phyloP scores from a whole-genome alignment of 1,140 invertebrate species.

The Nephila pilipes region DNA sequence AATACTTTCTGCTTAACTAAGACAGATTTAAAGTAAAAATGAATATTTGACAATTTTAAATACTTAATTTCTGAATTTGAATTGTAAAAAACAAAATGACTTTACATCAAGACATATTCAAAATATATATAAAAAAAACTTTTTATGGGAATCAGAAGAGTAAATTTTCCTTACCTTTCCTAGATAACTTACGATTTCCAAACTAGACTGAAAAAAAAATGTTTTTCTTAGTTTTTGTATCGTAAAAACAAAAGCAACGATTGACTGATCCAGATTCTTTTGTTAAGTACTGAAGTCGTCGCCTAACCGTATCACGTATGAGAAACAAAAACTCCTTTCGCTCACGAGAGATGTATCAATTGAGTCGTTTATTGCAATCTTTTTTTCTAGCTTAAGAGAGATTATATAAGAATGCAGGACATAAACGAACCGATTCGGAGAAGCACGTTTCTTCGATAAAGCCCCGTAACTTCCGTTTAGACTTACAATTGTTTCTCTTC shows the following conservation, averaged over 20 bases:
- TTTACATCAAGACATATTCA: too few species aligned
- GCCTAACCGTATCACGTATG: constrained; percentile 58
- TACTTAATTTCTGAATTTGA: too few species aligned
- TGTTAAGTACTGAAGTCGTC: constrained; percentile 61
- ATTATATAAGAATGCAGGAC: constrained; percentile 64
- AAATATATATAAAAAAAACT: too few species aligned
- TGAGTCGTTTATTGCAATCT: constrained; percentile 53
- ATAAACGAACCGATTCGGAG: constrained; percentile 29
- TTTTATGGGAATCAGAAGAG: background rate
- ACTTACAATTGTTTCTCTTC: constrained; percentile 54
- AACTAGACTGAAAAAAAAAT: background rate
- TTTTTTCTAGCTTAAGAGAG: constrained; percentile 36
- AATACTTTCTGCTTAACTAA: too few species aligned
- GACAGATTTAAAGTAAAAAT: too few species aligned
- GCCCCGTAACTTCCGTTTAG: constrained; percentile 18
- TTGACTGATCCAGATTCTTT: constrained; percentile 17
- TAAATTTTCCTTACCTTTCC: background rate
- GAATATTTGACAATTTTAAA: too few species aligned
- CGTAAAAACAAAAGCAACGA: constrained; percentile 4
- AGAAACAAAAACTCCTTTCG: constrained; percentile 21
- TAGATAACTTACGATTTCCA: background rate
- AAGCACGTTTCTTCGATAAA: constrained; percentile 70
- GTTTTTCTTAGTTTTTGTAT: background rate
- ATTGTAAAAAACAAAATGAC: too few species aligned
- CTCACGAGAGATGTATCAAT: constrained; percentile 48